These are phyloP conservation scores for Syrphus vitripennis DNA, from an alignment of 2,888 invertebrate species.

Conservation along the genomic window DNA sequence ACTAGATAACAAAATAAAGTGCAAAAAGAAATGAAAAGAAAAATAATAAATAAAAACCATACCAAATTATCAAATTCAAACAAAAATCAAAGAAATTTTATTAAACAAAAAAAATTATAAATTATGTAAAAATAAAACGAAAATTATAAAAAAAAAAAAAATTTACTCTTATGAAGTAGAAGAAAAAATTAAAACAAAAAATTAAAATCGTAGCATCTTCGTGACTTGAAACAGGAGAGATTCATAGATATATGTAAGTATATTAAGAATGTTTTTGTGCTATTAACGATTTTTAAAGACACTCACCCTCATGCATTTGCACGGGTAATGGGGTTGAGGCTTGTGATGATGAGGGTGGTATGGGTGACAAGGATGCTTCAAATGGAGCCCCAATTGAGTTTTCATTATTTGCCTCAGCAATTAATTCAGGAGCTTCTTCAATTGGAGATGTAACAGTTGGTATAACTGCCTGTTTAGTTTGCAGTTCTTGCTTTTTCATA, in stretches of 20 bases:
- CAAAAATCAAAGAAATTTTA: neutral
- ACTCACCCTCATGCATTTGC: conserved; percentile 68
- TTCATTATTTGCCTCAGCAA: conserved; percentile 27
- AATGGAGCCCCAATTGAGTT: conserved; percentile 74
- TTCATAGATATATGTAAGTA: neutral
- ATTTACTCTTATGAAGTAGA: neutral
- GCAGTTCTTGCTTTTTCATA: conserved; percentile 76
- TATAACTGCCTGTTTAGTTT: conserved; percentile 73
- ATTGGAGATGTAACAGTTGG: conserved; percentile 78
- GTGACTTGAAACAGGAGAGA: conserved; percentile 55
- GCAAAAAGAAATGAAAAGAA: neutral
- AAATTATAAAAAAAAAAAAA: conserved; percentile 24
- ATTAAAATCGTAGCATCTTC: conserved; percentile 32
- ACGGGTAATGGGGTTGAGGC: conserved; percentile 62
- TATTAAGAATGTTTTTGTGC: conserved; percentile 41
- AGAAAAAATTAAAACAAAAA: conserved; percentile 19
- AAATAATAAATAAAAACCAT: neutral
- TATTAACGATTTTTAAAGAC: conserved; percentile 35
- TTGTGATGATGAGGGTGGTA: conserved; percentile 72
- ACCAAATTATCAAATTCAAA: neutral
- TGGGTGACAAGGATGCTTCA: conserved; percentile 77
- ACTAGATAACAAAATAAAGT: neutral
- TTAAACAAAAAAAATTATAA: conserved; percentile 52
- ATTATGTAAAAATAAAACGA: conserved; percentile 32
- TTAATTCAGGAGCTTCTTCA: conserved; percentile 76